These are phyloP conservation scores for Dolichoris vasculosae DNA, from an alignment of 1,140 invertebrate genomes.

Conservation along the genomic window DNA sequence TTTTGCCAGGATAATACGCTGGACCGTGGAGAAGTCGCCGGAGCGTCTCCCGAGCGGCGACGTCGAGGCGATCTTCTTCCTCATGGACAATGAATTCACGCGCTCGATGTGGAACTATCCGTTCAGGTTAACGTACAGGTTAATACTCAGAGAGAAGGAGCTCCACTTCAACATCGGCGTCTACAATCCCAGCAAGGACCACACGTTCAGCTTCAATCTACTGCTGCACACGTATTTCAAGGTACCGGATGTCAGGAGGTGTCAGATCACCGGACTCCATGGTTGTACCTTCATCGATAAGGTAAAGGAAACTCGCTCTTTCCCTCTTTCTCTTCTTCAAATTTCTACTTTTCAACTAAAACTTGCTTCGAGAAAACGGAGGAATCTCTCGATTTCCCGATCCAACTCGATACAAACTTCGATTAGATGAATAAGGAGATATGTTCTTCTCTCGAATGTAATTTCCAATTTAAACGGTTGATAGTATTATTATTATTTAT, in stretches of 20 bases:
- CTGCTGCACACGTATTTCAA: constrained; percentile 96
- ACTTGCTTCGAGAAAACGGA: background rate
- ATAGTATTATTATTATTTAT: no score
- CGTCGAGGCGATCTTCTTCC: constrained; percentile 91
- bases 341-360: background rate
- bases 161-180: constrained; percentile 93
- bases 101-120: constrained; percentile 95
- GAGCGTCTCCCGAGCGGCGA: constrained; percentile 90
- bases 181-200: constrained; percentile 92
- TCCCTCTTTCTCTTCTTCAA: no score
- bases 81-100: constrained; percentile 94
- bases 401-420: no score
- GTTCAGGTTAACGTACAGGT: constrained; percentile 89
- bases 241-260: constrained; percentile 92
- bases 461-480: no score
- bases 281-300: constrained; percentile 95
- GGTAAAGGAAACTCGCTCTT: constrained; percentile 73
- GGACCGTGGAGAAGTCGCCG: constrained; percentile 91
- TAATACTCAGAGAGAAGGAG: constrained; percentile 92
- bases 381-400: no score
- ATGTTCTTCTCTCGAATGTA: no score
- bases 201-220: constrained; percentile 93
- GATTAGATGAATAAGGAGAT: no score
- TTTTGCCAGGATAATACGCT: constrained; percentile 92
- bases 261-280: constrained; percentile 92